These are phyloP conservation scores for Scaeva pyrastri DNA, from an alignment of 2,888 invertebrate genomes.

Conservation along the genomic window DNA sequence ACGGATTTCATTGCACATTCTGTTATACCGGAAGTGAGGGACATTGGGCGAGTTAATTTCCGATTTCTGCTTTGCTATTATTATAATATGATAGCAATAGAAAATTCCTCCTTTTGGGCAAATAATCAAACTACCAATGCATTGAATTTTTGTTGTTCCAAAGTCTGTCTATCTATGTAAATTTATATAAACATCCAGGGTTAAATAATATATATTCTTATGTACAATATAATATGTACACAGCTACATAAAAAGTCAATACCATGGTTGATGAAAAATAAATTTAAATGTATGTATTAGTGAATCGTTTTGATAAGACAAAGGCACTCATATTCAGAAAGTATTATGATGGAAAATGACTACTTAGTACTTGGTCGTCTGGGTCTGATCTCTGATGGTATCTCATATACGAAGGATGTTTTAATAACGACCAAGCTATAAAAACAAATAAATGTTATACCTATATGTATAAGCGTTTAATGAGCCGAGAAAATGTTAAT, in stretches of 20 bases:
- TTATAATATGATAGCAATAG: background rate
- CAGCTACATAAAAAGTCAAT: too few relatives aligned
- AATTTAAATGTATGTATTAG: background rate
- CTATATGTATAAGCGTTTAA: too few relatives aligned
- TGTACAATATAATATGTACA: too few relatives aligned
- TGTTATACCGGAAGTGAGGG: background rate
- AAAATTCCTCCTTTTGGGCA: background rate
- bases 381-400: too few relatives aligned
- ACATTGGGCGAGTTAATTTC: background rate
- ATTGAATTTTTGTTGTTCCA: too few relatives aligned
- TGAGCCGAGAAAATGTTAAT: background rate
- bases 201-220: too few relatives aligned
- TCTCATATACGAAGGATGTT: background rate
- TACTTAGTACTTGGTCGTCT: background rate
- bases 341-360: background rate
- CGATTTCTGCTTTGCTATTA: background rate
- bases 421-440: background rate
- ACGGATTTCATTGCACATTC: background rate
- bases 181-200: background rate
- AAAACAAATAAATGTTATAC: too few relatives aligned
- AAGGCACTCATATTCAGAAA: background rate
- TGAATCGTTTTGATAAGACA: background rate
- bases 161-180: too few relatives aligned
- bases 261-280: conserved; percentile 4
- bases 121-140: background rate